phyloP scores from a whole-genome alignment of 2,888 invertebrate genomes.

The Drosophila ustulata region DNA sequence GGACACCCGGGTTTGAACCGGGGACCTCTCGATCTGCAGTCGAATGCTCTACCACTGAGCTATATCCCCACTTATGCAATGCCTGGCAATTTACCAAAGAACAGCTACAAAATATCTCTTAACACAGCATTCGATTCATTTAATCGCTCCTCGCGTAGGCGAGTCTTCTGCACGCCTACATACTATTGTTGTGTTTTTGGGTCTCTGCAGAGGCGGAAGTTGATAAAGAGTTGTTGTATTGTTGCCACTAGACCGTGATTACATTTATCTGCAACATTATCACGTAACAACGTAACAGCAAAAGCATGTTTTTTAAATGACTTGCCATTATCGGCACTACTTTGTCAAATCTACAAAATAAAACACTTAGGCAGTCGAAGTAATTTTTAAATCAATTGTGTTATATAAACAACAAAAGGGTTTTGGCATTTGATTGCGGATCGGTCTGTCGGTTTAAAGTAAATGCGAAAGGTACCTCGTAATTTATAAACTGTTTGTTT shows the following conservation, averaged over 20 bases:
- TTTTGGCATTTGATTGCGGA: slow-evolving; percentile 15
- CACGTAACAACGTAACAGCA: slow-evolving; percentile 42
- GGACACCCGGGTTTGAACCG: slow-evolving; percentile 81
- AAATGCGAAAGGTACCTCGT: neutral
- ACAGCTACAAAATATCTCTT: slow-evolving; percentile 19
- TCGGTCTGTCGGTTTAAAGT: slow-evolving; percentile 1
- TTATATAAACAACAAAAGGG: slow-evolving; percentile 21
- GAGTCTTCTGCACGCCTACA: slow-evolving; percentile 7
- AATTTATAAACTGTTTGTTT: neutral
- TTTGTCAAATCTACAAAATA: slow-evolving; percentile 30
- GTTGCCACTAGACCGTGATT: slow-evolving; percentile 29
- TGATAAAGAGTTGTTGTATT: slow-evolving; percentile 50
- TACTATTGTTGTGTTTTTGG: slow-evolving; percentile 5
- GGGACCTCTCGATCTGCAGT: slow-evolving; percentile 81
- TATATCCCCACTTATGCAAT: slow-evolving; percentile 71
- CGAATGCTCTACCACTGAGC: slow-evolving; percentile 81
- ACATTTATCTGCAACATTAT: slow-evolving; percentile 55
- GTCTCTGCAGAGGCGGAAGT: slow-evolving; percentile 50
- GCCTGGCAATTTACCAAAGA: slow-evolving; percentile 44
- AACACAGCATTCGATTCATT: neutral
- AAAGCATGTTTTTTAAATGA: slow-evolving; percentile 45
- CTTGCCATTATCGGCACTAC: slow-evolving; percentile 25
- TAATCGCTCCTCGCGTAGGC: slow-evolving; percentile 29
- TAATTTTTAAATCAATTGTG: slow-evolving; percentile 9
- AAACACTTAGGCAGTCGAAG: slow-evolving; percentile 6